Percentiles rank a stretch among this genome's conserved stretches.
phyloP scores from a whole-genome alignment of 2,113 vertebrate genomes.

The cattle (Bos taurus) region ARS-UCD2.0 NC_037331.1:84282001-84282500 shows the following conservation, averaged over 20 bases:
- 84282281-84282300: constrained; percentile 53
- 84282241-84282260: constrained; percentile 62
- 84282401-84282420: constrained; percentile 80
- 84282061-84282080: constrained; percentile 19
- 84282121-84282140: constrained; percentile 46
- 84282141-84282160: constrained; percentile 49
- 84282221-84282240: constrained; percentile 62
- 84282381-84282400: constrained; percentile 75
- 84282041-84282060: constrained; percentile 60
- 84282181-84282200: neutral
- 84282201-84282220: constrained; percentile 1
- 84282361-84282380: constrained; percentile 75
- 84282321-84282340: constrained; percentile 73
- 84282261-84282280: constrained; percentile 66
- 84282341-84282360: constrained; percentile 77
- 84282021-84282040: constrained; percentile 25
- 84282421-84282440: constrained; percentile 73
- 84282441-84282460: constrained; percentile 59
- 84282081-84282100: constrained; percentile 37
- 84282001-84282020: constrained; percentile 31
- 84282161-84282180: constrained; percentile 31
- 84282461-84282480: constrained; percentile 54
- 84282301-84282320: constrained; percentile 72
- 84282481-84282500: constrained; percentile 46
- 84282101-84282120: constrained; percentile 37